These are phyloP conservation scores for Synaphobranchus kaupii DNA, from an alignment of 2,797 vertebrate species.

Conservation along the genomic window DNA sequence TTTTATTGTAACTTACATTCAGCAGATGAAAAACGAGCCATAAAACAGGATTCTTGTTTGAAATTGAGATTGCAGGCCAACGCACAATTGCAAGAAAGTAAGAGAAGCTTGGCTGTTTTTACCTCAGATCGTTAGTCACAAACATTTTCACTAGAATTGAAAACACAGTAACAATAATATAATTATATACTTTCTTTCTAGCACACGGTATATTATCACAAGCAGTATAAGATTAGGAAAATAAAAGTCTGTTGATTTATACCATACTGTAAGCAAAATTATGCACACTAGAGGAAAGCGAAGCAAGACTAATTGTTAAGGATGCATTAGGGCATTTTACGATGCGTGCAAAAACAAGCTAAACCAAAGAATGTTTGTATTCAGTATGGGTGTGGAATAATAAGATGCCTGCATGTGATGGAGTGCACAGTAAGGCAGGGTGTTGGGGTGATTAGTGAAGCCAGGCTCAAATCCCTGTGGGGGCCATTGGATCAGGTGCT, in stretches of 20 bases:
- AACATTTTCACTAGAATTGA: background rate
- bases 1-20: conserved; percentile 59
- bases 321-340: conserved; percentile 58
- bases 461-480: background rate
- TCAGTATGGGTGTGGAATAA: conserved; percentile 39
- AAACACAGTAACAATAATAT: background rate
- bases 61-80: conserved; percentile 53
- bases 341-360: conserved; percentile 42
- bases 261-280: conserved; percentile 53
- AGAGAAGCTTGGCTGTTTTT: background rate
- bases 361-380: conserved; percentile 53
- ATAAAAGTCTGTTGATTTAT: conserved; percentile 45
- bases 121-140: background rate
- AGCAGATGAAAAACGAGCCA: conserved; percentile 50
- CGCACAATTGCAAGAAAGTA: background rate
- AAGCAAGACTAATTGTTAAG: conserved; percentile 44
- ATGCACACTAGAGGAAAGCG: conserved; percentile 23
- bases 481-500: background rate
- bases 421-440: background rate
- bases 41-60: conserved; percentile 49
- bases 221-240: conserved; percentile 43
- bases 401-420: background rate
- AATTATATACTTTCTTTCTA: background rate
- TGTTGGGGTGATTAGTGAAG: background rate
- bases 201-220: background rate